phyloP scores from a whole-genome alignment of 1,140 invertebrate species.

The Drosophila dunni region DNA sequence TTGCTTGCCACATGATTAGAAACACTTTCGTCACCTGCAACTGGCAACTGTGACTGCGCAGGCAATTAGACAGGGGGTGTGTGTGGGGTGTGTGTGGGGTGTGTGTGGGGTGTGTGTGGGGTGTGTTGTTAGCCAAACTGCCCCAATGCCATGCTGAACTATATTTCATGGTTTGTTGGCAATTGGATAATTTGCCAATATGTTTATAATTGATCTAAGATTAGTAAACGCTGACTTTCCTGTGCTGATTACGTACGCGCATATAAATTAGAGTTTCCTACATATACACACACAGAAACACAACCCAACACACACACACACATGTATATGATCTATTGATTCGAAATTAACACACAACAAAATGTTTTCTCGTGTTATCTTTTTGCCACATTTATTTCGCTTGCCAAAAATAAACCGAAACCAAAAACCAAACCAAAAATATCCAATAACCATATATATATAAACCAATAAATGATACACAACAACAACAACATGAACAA shows the following conservation, averaged over 20 bases:
- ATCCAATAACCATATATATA: slow-evolving; percentile 28
- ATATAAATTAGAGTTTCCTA: slow-evolving; percentile 21
- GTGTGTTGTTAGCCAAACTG: not conserved
- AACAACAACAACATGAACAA: slow-evolving; percentile 44
- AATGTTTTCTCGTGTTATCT: slow-evolving; percentile 78
- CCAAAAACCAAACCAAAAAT: slow-evolving; percentile 19
- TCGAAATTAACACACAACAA: slow-evolving; percentile 63
- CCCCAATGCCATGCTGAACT: slow-evolving; percentile 7
- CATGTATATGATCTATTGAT: slow-evolving; percentile 42
- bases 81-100: slow-evolving; percentile 28
- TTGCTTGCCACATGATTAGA: slow-evolving; percentile 62
- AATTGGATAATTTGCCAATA: slow-evolving; percentile 30
- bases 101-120: too few relatives aligned
- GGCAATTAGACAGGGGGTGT: slow-evolving; percentile 22
- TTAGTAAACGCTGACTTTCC: slow-evolving; percentile 26
- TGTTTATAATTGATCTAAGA: slow-evolving; percentile 28
- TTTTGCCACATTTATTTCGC: slow-evolving; percentile 75
- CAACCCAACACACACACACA: slow-evolving; percentile 32
- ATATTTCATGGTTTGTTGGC: slow-evolving; percentile 37
- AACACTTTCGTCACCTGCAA: slow-evolving; percentile 30
- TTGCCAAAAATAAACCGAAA: slow-evolving; percentile 54
- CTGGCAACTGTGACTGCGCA: slow-evolving; percentile 16
- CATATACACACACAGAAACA: slow-evolving; percentile 24
- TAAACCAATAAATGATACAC: slow-evolving; percentile 39
- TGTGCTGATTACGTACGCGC: slow-evolving; percentile 15